These are phyloP conservation scores for Lemur catta DNA, from an alignment of 2,797 vertebrate genomes.

Conservation along the genomic window DNA sequence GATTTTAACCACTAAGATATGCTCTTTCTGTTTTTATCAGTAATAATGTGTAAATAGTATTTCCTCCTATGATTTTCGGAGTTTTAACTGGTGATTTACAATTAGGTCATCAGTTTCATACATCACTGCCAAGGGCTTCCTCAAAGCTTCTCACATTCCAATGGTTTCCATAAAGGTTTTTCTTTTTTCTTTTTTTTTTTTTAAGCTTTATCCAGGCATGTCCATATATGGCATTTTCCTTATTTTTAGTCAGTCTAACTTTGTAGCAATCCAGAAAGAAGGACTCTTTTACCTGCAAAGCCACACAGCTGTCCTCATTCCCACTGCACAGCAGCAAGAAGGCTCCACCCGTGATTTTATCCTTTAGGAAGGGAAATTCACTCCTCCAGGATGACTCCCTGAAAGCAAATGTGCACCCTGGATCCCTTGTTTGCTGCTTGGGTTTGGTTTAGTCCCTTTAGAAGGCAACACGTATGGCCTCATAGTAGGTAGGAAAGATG, in stretches of 20 bases:
- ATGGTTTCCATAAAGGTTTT: background rate
- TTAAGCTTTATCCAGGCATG: background rate
- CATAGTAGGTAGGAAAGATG: background rate
- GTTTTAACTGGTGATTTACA: background rate
- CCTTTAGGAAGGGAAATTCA: background rate
- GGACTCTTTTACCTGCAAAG: background rate
- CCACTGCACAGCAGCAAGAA: background rate
- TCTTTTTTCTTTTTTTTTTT: background rate
- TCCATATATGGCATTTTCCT: background rate
- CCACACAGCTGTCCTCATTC: rapidly evolving
- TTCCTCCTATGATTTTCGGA: background rate
- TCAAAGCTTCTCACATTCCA: slow-evolving; percentile 36
- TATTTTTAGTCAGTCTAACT: background rate
- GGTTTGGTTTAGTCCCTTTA: background rate
- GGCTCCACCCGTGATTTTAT: background rate
- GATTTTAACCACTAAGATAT: background rate
- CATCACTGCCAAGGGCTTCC: background rate
- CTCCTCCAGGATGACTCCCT: background rate
- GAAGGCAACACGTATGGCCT: background rate
- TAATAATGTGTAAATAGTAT: slow-evolving; percentile 6
- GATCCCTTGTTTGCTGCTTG: background rate
- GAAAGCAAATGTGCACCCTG: background rate
- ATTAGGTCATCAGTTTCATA: slow-evolving; percentile 6
- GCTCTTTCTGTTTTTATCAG: slow-evolving; percentile 1
- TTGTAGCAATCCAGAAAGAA: background rate